Evolutionary conservation across 1,140 invertebrate genomes (phyloP).

Genomic region (Hirudo medicinalis): DNA sequence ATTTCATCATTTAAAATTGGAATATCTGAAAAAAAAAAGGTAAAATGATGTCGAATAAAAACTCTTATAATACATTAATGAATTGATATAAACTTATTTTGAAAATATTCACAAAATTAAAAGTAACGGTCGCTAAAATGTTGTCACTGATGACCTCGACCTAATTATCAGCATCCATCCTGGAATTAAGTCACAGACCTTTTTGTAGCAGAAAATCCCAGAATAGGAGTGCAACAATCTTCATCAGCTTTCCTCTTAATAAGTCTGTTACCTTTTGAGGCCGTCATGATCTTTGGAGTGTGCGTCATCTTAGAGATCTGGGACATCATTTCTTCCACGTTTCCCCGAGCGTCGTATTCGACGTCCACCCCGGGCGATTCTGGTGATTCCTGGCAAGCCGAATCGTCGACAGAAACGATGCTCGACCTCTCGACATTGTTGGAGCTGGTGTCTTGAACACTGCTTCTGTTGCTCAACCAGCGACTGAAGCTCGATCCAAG

Average conservation of each 20-base stretch:
- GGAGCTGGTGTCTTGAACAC: conserved; percentile 25
- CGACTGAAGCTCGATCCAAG: conserved; percentile 34
- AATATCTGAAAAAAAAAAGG: background rate
- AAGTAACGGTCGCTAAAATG: too few relatives aligned
- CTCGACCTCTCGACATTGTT: conserved; percentile 21
- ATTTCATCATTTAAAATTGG: background rate
- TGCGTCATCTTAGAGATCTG: background rate
- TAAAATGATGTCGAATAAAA: too few relatives aligned
- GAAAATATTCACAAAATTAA: too few relatives aligned
- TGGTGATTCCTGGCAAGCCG: background rate
- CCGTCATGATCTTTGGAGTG: conserved; percentile 6
- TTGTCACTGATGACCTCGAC: too few relatives aligned
- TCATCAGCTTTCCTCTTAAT: background rate
- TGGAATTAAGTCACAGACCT: background rate
- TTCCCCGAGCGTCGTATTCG: background rate
- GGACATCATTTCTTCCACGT: background rate
- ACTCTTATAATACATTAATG: too few relatives aligned
- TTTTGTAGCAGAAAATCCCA: background rate
- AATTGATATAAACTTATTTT: too few relatives aligned
- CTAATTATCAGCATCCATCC: too few relatives aligned
- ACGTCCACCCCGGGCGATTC: background rate
- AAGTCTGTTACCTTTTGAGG: background rate
- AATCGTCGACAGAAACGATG: background rate
- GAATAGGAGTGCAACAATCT: background rate
- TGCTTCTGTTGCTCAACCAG: conserved; percentile 32